A percentile compares a stretch with the other conserved stretches of the same genome.
These are phyloP conservation scores for Jaculus jaculus DNA, from an alignment of 2,113 vertebrate species.

Conservation along the genomic window DNA sequence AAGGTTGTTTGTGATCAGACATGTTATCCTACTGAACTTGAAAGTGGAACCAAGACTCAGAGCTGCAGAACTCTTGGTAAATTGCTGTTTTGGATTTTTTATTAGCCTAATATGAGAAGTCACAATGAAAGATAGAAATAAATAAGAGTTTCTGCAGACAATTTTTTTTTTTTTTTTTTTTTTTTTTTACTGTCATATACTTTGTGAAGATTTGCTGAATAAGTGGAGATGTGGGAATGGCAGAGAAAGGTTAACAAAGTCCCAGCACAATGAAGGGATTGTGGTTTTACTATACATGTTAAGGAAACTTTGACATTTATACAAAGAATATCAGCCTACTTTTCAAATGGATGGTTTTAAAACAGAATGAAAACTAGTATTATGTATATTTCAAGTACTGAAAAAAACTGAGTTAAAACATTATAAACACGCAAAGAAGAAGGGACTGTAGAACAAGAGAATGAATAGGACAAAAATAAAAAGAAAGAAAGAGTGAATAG, in stretches of 20 bases:
- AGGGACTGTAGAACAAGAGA: background rate
- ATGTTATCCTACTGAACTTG: background rate
- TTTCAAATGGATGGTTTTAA: background rate
- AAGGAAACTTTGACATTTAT: background rate
- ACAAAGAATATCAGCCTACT: background rate
- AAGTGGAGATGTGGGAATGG: background rate
- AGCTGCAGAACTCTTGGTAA: background rate
- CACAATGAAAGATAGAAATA: background rate
- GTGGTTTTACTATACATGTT: background rate
- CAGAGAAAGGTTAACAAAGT: background rate
- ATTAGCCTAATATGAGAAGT: background rate
- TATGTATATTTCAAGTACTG: background rate
- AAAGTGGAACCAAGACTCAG: background rate
- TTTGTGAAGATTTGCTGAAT: background rate
- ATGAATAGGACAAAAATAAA: background rate
- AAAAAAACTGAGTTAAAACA: background rate
- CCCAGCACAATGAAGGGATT: background rate
- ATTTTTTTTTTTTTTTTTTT: background rate
- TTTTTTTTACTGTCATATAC: background rate
- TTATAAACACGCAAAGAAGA: background rate
- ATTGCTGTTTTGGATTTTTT: background rate
- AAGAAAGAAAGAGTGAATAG: too few relatives aligned
- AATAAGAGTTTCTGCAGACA: background rate
- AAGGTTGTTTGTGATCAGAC: background rate
- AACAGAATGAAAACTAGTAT: background rate